phyloP scores from a whole-genome alignment of 2,113 vertebrate species.

The Microtus montanus region DNA sequence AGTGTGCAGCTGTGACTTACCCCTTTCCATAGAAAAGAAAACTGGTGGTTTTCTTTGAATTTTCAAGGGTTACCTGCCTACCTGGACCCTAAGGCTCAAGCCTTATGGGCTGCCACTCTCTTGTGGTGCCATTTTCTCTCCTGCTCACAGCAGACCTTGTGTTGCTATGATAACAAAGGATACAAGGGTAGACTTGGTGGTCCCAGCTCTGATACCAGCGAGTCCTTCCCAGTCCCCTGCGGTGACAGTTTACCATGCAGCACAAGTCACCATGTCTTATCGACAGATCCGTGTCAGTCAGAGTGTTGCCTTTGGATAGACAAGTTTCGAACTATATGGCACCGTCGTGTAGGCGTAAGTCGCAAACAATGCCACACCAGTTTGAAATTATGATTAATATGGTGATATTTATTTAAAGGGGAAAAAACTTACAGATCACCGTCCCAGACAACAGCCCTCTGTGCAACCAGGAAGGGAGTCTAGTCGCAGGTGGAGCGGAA shows the following conservation, averaged over 20 bases:
- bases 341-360: background rate
- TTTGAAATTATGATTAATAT: no score
- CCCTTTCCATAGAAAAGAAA: background rate
- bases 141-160: background rate
- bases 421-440: no score
- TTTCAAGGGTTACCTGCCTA: background rate
- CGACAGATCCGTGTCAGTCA: conserved; percentile 14
- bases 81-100: background rate
- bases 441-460: no score
- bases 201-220: background rate
- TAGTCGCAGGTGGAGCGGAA: no score
- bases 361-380: no score
- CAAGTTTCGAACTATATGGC: background rate
- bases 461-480: no score
- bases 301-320: background rate
- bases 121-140: background rate
- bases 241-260: background rate
- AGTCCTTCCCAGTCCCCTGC: background rate
- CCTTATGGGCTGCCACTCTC: background rate
- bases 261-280: background rate
- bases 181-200: background rate
- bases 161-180: background rate
- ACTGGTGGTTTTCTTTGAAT: background rate
- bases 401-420: no score
- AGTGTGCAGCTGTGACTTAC: background rate